A percentile compares a stretch with the other conserved stretches of the same genome.
Evolutionary conservation across 2,113 vertebrate genomes (phyloP).

Genomic region (Neopipo cinnamomea): DNA sequence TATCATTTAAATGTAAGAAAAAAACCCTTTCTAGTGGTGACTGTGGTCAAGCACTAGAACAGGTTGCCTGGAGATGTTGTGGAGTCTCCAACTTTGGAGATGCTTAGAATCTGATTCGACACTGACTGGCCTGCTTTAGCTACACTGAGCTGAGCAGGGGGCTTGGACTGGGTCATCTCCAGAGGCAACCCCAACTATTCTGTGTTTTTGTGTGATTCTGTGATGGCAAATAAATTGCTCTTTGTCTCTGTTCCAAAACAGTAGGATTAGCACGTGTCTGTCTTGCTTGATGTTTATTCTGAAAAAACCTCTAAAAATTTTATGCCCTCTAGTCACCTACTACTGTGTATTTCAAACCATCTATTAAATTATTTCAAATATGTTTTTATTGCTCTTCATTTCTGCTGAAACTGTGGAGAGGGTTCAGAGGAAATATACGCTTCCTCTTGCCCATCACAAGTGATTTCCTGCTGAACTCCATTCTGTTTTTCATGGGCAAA

Average conservation of each 20-base stretch:
- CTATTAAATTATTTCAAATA: background rate
- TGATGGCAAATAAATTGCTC: background rate
- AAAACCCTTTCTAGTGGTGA: background rate
- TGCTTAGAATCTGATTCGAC: background rate
- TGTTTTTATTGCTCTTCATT: background rate
- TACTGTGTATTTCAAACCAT: background rate
- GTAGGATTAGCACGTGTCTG: background rate
- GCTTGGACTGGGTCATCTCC: background rate
- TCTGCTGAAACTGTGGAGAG: background rate
- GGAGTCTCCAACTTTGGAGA: background rate
- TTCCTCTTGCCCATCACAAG: background rate
- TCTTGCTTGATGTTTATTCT: background rate
- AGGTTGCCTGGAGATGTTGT: background rate
- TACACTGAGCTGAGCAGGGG: background rate
- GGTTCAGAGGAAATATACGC: background rate
- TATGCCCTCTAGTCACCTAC: background rate
- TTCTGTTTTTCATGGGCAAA: background rate
- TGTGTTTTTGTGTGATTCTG: background rate
- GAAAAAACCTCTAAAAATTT: background rate
- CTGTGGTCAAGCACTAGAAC: background rate
- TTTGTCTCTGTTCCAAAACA: background rate
- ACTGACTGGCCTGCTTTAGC: background rate
- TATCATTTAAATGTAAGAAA: background rate
- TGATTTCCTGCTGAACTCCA: background rate
- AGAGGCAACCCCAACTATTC: background rate